Base-by-base conservation (phyloP, 2,888 invertebrate genomes). In the Dascillus cervinus region DNA sequence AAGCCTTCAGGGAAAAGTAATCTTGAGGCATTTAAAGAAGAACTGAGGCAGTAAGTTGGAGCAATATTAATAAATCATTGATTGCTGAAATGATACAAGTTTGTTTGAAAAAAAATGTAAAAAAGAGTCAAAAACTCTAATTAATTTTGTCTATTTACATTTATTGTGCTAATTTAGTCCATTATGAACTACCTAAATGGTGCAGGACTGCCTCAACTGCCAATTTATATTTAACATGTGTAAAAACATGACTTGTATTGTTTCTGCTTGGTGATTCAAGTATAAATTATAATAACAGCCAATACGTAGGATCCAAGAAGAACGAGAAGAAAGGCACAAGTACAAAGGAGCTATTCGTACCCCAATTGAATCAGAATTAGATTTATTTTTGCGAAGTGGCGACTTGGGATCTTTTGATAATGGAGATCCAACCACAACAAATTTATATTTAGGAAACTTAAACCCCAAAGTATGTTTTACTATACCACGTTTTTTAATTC, bases 381-480 rank as follows among this genome's bases (percentile, higher is more conserved):
- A 65, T 47, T 42, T 65, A 34, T 62, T 65, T 45, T 51, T 63
- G 46, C 53, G 58, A 41, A 56, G 66, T 37, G 67, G 67, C 26
- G 72, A 72, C 42, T 56, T 80, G 22, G 91, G 91, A 12, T 91
- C 91, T 1, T 91, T 88, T 60, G 94, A 95, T 65, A 87, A 86
- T 36, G 94, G 91, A 1, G 97, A 99, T 70, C 94, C 96, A 15
- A 91, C 87, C 51, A 97, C 97, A 1, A 99, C 98, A 26, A 98
- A 98, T 66, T 73, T 98, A 19, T 99, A 98, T 64, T 73, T 99
- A 30, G 96, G 96, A 35, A 98, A 97, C 65, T 74, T 99, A 15
- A 95, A 91, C 63, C 95, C 95, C 24, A 94, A 94, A 76, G 94
- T 92, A 65, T 17, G 4, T 6, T 17, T 17, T 4, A 17, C 4